Percentiles rank a stretch among this genome's conserved stretches.
phyloP scores from a whole-genome alignment of 2,888 invertebrate species.

The Tubulanus polymorphus region DNA sequence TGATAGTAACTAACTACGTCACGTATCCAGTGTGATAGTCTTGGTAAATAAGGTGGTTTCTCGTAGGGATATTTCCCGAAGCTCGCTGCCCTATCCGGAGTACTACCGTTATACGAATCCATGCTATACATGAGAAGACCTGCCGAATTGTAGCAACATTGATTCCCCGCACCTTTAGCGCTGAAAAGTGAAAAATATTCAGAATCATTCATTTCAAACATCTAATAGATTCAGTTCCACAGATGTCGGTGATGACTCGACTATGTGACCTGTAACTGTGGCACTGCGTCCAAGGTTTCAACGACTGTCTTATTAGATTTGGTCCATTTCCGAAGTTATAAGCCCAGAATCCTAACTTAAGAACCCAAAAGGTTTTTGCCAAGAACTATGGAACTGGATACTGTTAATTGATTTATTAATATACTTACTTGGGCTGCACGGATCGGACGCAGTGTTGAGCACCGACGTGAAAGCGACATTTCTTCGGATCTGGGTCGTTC shows the following conservation, averaged over 20 bases:
- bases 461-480: slow-evolving; percentile 73
- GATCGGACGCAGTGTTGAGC: slow-evolving; percentile 90
- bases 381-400: neutral
- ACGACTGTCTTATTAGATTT: no score
- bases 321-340: no score
- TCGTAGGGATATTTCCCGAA: slow-evolving; percentile 70
- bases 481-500: slow-evolving; percentile 60
- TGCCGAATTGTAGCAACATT: slow-evolving; percentile 94
- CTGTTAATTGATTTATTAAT: neutral
- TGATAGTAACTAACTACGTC: slow-evolving; percentile 91
- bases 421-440: slow-evolving; percentile 78
- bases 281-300: no score
- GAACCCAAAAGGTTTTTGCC: neutral
- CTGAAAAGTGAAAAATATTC: slow-evolving; percentile 12
- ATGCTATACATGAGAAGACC: slow-evolving; percentile 88
- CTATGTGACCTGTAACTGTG: no score
- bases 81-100: slow-evolving; percentile 49
- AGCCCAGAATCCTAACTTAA: neutral
- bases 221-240: no score
- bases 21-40: slow-evolving; percentile 91
- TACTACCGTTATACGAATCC: slow-evolving; percentile 92
- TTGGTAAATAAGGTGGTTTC: slow-evolving; percentile 63
- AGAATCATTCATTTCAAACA: no score
- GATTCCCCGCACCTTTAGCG: slow-evolving; percentile 66
- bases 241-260: no score